These are phyloP conservation scores for Labeo rohita DNA, from an alignment of 2,113 vertebrate species.

Conservation along the genomic window DNA sequence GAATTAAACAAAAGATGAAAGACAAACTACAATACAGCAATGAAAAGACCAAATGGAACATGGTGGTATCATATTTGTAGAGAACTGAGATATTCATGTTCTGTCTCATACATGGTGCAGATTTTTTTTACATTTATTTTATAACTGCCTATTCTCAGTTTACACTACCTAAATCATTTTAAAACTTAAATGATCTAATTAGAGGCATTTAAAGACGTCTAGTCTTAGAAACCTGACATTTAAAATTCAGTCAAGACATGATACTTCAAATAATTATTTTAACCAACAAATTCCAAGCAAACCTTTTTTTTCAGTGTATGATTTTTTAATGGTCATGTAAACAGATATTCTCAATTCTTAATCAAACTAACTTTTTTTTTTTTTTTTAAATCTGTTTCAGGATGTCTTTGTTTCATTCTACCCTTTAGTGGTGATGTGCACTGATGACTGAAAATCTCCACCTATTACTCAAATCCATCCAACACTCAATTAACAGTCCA, in stretches of 20 bases:
- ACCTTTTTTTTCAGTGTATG: background rate
- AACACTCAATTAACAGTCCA: constrained; percentile 77
- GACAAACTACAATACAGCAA: background rate
- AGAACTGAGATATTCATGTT: background rate
- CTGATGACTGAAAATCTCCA: constrained; percentile 70
- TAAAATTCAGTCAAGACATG: background rate
- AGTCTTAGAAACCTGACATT: background rate
- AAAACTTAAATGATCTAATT: no score
- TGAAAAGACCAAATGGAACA: background rate
- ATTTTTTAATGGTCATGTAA: no score
- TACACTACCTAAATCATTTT: no score
- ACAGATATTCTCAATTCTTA: no score
- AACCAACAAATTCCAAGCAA: background rate
- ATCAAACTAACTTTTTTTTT: background rate
- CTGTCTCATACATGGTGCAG: no score
- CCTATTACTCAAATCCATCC: constrained; percentile 75
- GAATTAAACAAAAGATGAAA: constrained; percentile 6
- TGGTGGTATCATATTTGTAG: background rate
- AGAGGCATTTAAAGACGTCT: no score
- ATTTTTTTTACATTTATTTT: no score
- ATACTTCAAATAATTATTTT: background rate
- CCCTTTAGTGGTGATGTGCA: constrained; percentile 68
- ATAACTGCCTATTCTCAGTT: no score
- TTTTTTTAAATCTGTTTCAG: background rate
- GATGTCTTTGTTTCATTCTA: constrained; percentile 44